A percentile compares a stretch with the other conserved stretches of the same genome.
phyloP scores from a whole-genome alignment of 2,888 invertebrate species.

The Campoplex capitator region DNA sequence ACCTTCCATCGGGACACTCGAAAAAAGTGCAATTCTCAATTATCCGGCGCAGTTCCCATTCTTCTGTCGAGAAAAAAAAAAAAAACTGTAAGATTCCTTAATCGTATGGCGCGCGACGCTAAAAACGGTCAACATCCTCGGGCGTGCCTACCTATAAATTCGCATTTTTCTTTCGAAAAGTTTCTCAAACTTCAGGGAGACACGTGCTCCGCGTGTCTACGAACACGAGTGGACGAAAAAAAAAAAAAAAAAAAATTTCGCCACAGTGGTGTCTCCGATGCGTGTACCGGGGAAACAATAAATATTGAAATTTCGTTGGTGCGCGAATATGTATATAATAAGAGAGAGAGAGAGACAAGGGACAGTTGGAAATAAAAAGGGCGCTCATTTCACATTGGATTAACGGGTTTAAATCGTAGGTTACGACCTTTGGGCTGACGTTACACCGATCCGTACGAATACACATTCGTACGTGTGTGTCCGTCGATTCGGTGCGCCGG shows the following conservation, averaged over 20 bases:
- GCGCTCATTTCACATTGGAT: neutral
- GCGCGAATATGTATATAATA: slow-evolving; percentile 42
- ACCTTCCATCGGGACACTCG: neutral
- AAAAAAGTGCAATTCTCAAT: neutral
- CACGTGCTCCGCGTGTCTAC: neutral
- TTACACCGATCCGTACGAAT: neutral
- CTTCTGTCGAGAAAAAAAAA: neutral
- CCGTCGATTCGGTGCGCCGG: neutral
- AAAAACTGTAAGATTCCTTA: neutral
- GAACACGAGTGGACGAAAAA: neutral
- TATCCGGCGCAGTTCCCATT: neutral
- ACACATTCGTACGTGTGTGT: neutral
- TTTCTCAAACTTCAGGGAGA: neutral
- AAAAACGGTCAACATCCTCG: slow-evolving; percentile 3
- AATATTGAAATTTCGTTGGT: slow-evolving; percentile 75
- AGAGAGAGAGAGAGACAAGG: slow-evolving; percentile 16
- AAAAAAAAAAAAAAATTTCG: neutral
- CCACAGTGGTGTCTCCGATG: too few relatives aligned
- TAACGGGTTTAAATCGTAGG: slow-evolving; percentile 1
- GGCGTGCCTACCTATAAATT: neutral
- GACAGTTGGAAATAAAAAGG: slow-evolving; percentile 11
- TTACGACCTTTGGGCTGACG: slow-evolving; percentile 10
- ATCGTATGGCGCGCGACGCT: neutral
- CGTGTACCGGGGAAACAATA: slow-evolving; percentile 54
- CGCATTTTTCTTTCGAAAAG: neutral